A percentile compares a stretch with the other conserved stretches of the same genome.
These are phyloP conservation scores for Eupithecia inturbata DNA, from an alignment of 2,888 invertebrate genomes.

Conservation along the genomic window DNA sequence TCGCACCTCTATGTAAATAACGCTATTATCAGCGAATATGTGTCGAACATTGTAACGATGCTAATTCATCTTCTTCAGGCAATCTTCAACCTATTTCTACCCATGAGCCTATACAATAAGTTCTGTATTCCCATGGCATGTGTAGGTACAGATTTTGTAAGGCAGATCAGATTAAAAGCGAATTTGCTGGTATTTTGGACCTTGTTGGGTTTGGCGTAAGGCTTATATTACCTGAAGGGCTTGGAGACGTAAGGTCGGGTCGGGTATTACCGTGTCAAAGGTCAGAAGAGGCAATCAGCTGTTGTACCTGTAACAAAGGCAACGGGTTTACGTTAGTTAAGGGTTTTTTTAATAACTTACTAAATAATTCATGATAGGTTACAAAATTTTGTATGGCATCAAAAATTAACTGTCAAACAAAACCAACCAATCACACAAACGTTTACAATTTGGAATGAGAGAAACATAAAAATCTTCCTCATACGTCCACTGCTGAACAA, in stretches of 20 bases:
- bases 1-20: constrained; percentile 31
- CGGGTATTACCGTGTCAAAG: constrained; percentile 22
- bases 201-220: background rate
- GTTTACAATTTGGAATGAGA: too few species aligned
- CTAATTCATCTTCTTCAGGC: constrained; percentile 41
- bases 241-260: constrained; percentile 9
- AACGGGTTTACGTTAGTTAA: constrained; percentile 21
- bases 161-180: constrained; percentile 14
- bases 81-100: constrained; percentile 20
- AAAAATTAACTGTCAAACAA: too few species aligned
- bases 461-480: too few species aligned
- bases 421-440: too few species aligned
- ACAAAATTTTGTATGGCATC: too few species aligned
- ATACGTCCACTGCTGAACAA: too few species aligned
- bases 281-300: constrained; percentile 17
- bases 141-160: constrained; percentile 12
- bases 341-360: background rate
- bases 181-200: background rate
- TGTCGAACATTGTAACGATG: constrained; percentile 44
- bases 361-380: too few species aligned
- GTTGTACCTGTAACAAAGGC: constrained; percentile 31
- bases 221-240: background rate
- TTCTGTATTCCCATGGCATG: constrained; percentile 22
- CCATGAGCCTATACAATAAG: constrained; percentile 16
- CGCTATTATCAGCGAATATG: constrained; percentile 42